Conservation (phyloP, 2,888 invertebrate genomes). For the Rotaria sp. region DNA sequence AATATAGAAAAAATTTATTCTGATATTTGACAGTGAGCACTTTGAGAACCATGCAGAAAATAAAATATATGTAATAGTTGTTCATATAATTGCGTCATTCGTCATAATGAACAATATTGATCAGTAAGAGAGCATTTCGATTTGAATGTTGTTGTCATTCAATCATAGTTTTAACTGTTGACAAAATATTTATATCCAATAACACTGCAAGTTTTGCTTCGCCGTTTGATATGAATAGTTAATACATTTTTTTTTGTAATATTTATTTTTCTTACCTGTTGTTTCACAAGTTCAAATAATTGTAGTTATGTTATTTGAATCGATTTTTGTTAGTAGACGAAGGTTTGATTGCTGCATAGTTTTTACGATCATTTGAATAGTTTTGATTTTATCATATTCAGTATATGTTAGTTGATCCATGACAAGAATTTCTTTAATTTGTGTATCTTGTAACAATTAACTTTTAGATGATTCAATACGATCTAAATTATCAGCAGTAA, state of each 20-base stretch:
- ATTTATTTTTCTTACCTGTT: not conserved
- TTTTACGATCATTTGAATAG: not conserved
- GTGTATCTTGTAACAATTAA: not conserved
- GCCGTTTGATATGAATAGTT: not conserved
- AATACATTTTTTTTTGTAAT: not conserved
- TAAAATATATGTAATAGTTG: not conserved
- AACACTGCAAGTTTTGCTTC: not conserved
- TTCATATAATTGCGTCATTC: conserved; percentile 51
- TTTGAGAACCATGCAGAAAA: not conserved
- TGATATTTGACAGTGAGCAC: not conserved
- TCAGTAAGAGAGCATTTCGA: not conserved
- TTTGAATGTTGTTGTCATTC: not conserved
- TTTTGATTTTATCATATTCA: not conserved
- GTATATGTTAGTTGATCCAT: not conserved
- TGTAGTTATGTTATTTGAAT: not conserved
- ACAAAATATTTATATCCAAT: not conserved
- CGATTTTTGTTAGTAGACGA: not conserved
- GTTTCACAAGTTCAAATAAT: not conserved
- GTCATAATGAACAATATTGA: conserved; percentile 48
- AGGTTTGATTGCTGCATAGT: not conserved
- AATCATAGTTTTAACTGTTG: not conserved
- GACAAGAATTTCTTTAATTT: not conserved
- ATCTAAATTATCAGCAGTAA: not conserved
- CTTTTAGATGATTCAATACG: not conserved
- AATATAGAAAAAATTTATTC: not conserved